These are phyloP conservation scores for Pluvialis apricaria DNA, from an alignment of 2,113 vertebrate genomes.

Conservation along the genomic window DNA sequence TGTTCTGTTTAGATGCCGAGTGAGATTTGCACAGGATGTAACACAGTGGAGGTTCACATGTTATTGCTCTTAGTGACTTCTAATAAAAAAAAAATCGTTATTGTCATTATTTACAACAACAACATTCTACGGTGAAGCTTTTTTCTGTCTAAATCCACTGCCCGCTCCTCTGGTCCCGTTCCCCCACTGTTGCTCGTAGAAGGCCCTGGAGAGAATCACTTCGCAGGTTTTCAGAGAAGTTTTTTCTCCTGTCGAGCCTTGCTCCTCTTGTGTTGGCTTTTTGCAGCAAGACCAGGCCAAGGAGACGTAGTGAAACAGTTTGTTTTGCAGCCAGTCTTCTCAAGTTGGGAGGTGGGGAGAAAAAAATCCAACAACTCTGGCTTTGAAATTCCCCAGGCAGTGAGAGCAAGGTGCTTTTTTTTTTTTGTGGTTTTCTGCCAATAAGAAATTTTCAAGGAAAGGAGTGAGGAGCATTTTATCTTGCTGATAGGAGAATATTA, in stretches of 20 bases:
- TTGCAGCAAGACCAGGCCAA: not conserved
- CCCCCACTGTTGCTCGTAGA: not conserved
- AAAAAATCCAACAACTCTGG: not conserved
- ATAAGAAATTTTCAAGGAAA: constrained; percentile 2
- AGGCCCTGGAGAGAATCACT: not conserved
- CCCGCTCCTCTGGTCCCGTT: not conserved
- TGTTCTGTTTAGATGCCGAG: not conserved
- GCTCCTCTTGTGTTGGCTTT: not conserved
- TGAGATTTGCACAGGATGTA: not conserved
- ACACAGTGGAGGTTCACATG: not conserved
- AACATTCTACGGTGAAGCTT: not conserved
- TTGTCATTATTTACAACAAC: not conserved
- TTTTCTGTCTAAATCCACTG: not conserved
- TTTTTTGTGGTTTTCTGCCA: not conserved
- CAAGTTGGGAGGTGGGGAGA: not conserved
- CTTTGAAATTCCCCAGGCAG: not conserved
- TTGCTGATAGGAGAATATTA: constrained; percentile 64
- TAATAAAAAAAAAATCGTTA: not conserved
- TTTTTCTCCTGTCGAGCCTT: not conserved
- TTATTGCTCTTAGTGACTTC: not conserved
- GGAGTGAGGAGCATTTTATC: constrained; percentile 30
- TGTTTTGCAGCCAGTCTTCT: not conserved
- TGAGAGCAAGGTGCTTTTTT: not conserved
- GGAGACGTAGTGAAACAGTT: not conserved
- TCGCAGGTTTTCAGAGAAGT: not conserved